Evolutionary conservation across 2,113 vertebrate species (phyloP), one percentile per base, ranked within the genome.

Genomic region (Chloropsis cyanopogon): DNA sequence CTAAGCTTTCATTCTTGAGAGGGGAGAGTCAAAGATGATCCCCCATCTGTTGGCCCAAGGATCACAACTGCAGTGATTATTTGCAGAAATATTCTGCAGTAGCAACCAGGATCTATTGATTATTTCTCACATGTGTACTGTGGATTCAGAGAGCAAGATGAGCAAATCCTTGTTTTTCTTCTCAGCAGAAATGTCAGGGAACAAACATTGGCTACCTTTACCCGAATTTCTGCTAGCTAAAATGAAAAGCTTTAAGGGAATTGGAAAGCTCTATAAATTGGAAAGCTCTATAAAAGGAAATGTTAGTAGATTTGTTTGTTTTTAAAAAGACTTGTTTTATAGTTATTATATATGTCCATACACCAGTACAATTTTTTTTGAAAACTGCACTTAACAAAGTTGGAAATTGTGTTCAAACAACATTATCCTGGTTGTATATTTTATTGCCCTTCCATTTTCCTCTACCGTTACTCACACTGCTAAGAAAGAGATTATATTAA

Each of bases 91-190:
- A 78, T 57, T 93, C 49, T 68, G 64, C 37, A 41, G 86, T 57
- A 75, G 92, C 91, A 84, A 47, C 25, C 0, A 1, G 68, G 80
- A 33, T 46, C 37, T 92, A 23, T 8, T 66, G 88, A 90, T 96
- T 65, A 56, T 86, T 95, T 90, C 76, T 94, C 57, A 78, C 54
- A 63, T 41, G 26, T 68, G 64, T 86, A 46, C 76, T 79, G 56
- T 56, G 88, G 90, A 92, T 90, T 96, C 64, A 57, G 64, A 84
- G 61, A 78, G 37, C 5, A 8, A 93, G 79, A 86, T 77, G 92
- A 90, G 60, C 68, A 93, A 95, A 96, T 86, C 90, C 85, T 90
- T 95, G 64, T 66, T 93, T 93, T 95, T 35, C 52, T 93, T 94
- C 80, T 93, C 61, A 64, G 72, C 61, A 91, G 84, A 95, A 95